Base-by-base conservation (phyloP, 2,888 invertebrate genomes). In the Drosophila phalerata region DNA sequence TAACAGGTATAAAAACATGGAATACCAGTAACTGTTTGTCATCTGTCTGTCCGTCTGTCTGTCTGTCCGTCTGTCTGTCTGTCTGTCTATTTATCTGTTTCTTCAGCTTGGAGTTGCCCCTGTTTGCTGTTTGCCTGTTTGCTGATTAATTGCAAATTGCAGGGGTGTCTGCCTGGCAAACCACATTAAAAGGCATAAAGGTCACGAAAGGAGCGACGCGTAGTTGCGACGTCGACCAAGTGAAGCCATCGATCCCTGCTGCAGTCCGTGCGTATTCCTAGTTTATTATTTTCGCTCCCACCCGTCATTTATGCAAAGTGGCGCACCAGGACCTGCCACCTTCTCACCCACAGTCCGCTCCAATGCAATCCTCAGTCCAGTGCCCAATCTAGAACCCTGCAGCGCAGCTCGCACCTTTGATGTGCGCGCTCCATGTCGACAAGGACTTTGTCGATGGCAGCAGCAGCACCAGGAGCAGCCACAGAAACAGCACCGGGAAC, bases 131-230 rank as follows among this genome's bases (percentile, higher is more conserved):
- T 68, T 73, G 81, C 72, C 75, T 79, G 85, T 69, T 81, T 79
- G 84, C 84, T 84, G 84, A 84, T 84, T 84, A 84, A 86, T 84
- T 86, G 84, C 84, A 84, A 84, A 84, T 84, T 84, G 87, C 80
- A 62, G 85, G 84, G 84, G 87, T 87, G 87, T 84, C 83, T 81
- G 75, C 77, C 79, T 47, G 77, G 81, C 81, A 84, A 81, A 81
- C 86, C 85, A 77, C 83, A 84, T 84, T 83, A 84, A 86, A 83
- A 81, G 83, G 83, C 81, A 78, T 70, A 73, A 83, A 83, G 84
- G 87, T 84, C 84, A 85, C 87, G 85, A 68, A 73, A 67, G 77
- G 71, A 70, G 56, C 73, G 65, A 45, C 47, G 34, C 73, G 65
- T 42, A 43, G 34, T 42, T 28, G 28, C 40, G 55, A 10, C 25